Base-by-base conservation (phyloP, 2,113 vertebrate genomes). In the Forbesichthys agassizii region DNA sequence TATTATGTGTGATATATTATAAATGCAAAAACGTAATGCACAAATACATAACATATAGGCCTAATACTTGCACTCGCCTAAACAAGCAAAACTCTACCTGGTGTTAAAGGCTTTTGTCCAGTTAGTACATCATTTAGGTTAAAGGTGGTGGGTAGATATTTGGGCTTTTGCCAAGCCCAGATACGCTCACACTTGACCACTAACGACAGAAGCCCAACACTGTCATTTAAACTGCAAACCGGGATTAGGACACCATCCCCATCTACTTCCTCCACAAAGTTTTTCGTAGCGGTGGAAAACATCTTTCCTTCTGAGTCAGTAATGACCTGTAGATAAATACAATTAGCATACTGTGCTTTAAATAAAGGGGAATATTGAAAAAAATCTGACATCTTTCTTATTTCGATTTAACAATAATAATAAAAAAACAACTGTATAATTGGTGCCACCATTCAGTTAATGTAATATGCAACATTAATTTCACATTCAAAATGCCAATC, bases 151-250 rank as follows among this genome's bases (percentile, higher is more conserved):
- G 94, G 91, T 11, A 93, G 82, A 73, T 97, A 96, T 65, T 93
- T 98, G 13, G 95, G 91, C 71, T 87, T 94, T 86, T 98, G 95
- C 96, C 96, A 99, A 73, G 90, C 90, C 96, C 96, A 98, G 70
- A 89, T 91, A 48, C 85, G 92, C 51, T 82, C 95, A 55, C 86
- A 93, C 84, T 97, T 98, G 2, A 94, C 92, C 71, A 98, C 93
- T 68, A 99, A 89, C 11, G 91, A 90, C 70, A 96, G 88, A 58
- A 95, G 89, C 1, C 83, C 81, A 13, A 96, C 74, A 13, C 92
- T 93, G 75, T 97, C 93, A 0, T 94, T 98, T 74, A 96, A 57
- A 48, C 94, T 90, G 52, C 89, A 92, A 36, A 96, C 91, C 0
- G 96, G 90, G 66, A 98, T 94, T 84, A 98, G 83, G 33, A 90